Evolutionary conservation across 2,888 invertebrate genomes (phyloP).

Genomic region (Clostera curtula): DNA sequence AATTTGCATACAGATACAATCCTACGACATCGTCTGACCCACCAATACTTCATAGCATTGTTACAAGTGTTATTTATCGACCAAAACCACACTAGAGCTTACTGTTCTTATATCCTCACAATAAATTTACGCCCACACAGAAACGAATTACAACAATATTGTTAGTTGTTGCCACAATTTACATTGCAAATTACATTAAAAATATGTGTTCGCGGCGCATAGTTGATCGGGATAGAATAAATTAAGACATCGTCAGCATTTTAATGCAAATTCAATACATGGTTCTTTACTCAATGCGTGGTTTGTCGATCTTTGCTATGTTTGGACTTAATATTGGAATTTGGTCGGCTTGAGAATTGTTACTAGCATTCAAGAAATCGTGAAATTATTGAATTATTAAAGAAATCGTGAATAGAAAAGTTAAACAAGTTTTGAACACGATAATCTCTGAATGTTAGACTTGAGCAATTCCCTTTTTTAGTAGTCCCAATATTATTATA

Average conservation of each 20-base stretch:
- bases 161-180: constrained; percentile 28
- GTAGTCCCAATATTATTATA: too few relatives aligned
- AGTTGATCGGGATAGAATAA: constrained; percentile 20
- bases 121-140: constrained; percentile 33
- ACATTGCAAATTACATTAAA: constrained; percentile 27
- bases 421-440: too few relatives aligned
- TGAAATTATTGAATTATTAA: not conserved
- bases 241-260: constrained; percentile 26
- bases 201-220: constrained; percentile 19
- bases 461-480: too few relatives aligned
- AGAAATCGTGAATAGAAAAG: too few relatives aligned
- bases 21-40: constrained; percentile 28
- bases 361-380: not conserved
- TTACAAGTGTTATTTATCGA: constrained; percentile 55
- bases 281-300: constrained; percentile 25
- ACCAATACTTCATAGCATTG: constrained; percentile 39
- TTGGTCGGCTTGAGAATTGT: constrained; percentile 13
- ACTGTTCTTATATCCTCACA: constrained; percentile 25
- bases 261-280: constrained; percentile 25
- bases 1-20: constrained; percentile 65
- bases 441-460: too few relatives aligned
- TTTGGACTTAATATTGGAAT: constrained; percentile 17
- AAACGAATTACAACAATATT: constrained; percentile 28
- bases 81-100: constrained; percentile 26
- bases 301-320: constrained; percentile 10